These are phyloP conservation scores for Elanoides forficatus DNA, from an alignment of 2,113 vertebrate species.

Conservation along the genomic window DNA sequence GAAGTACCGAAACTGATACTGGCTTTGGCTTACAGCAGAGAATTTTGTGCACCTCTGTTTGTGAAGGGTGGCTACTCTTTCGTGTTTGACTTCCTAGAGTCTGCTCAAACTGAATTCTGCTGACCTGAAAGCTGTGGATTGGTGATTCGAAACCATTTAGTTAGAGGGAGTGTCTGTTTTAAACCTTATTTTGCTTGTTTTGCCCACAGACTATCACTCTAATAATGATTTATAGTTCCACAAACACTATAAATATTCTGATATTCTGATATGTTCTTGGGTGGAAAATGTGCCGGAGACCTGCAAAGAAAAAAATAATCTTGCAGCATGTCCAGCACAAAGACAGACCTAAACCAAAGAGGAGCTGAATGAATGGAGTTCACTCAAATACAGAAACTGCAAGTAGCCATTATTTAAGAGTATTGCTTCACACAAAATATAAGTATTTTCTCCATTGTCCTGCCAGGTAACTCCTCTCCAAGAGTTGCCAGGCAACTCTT, in stretches of 20 bases:
- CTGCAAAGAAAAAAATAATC: not conserved
- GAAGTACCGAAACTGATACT: fast-evolving
- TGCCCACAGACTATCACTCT: not conserved
- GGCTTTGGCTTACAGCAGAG: not conserved
- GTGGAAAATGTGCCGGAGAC: not conserved
- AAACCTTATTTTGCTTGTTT: not conserved
- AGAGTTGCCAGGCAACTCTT: not conserved
- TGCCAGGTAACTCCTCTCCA: not conserved
- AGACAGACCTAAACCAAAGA: not conserved
- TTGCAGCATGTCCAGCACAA: not conserved
- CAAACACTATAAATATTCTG: not conserved
- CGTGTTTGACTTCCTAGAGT: not conserved
- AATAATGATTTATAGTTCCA: not conserved
- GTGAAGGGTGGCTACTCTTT: not conserved
- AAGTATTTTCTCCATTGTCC: not conserved
- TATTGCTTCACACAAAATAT: not conserved
- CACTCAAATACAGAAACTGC: not conserved
- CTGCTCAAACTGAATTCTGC: not conserved
- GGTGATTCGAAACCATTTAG: not conserved
- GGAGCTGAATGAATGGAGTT: not conserved
- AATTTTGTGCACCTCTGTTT: not conserved
- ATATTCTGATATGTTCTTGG: not conserved
- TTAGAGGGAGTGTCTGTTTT: not conserved
- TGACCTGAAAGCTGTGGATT: not conserved
- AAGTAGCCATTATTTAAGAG: not conserved